Base-by-base conservation (phyloP, 2,888 invertebrate species). In the Microctonus brassicae region DNA sequence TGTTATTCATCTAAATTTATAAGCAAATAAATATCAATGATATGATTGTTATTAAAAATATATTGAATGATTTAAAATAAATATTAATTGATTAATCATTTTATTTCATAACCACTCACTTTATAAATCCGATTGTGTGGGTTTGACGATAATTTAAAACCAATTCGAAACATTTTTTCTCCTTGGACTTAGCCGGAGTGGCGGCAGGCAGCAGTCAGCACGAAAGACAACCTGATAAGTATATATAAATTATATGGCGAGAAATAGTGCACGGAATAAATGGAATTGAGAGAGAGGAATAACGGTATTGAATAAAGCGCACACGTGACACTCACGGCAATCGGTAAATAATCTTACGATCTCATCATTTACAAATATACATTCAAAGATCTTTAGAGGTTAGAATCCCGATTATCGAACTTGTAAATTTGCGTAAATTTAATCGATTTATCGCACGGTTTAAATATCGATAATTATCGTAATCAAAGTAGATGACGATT, bases 111-210 rank as follows among this genome's bases (percentile, higher is more conserved):
- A n/a, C 65, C 57, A 77, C 77, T 77, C 73, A 77, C 73, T 79
- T 80, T 82, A 84, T 84, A 73, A 80, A 87, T 85, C 81, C 83
- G 83, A 80, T 82, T 84, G 70, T 87, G 77, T 79, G 85, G 84
- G 79, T 84, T 84, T 81, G 83, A 86, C 83, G 88, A 84, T 80
- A 86, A 87, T 88, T 88, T 88, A 80, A 86, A 80, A 80, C 87
- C 86, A 80, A 87, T 81, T 85, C 88, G 87, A 78, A 87, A 84
- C 88, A 88, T 88, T 82, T 83, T 85, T 82, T 79, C 80, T 80
- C 47, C 29, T 58, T 58, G 29, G 26, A 9, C 10, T 55, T 17
- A 29, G 17, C 33, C 58, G 20, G 58, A 58, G 33, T 58, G 33
- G 58, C 58, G 58, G 58, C n/a, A n/a, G 33, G 58, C 58, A 34